Evolutionary conservation across 2,888 invertebrate genomes (phyloP).

Genomic region (Drosophila emarginata): DNA sequence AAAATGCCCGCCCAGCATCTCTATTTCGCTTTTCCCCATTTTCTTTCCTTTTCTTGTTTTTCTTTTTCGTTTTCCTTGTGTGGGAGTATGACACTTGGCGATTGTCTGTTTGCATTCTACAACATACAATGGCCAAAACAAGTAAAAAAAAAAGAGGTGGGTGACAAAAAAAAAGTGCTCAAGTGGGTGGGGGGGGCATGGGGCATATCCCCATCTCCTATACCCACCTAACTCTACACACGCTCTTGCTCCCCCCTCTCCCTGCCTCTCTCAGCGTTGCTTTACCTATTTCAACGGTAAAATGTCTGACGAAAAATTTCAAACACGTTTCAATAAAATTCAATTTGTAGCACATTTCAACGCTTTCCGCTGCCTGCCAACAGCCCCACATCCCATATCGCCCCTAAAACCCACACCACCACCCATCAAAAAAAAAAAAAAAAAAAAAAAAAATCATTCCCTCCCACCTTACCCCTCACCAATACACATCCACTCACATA

Average conservation of each 20-base stretch:
- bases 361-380: constrained; percentile 61
- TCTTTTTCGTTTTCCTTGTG: constrained; percentile 14
- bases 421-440: neutral
- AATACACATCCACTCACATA: constrained; percentile 55
- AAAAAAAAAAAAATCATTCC: too few species aligned
- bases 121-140: constrained; percentile 69
- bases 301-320: constrained; percentile 72
- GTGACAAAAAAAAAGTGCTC: neutral
- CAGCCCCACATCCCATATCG: neutral
- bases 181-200: neutral
- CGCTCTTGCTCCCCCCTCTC: constrained; percentile 31
- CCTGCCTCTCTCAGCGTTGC: constrained; percentile 3
- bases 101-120: constrained; percentile 59
- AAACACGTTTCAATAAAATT: constrained; percentile 78
- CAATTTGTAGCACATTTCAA: constrained; percentile 77
- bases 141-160: constrained; percentile 27
- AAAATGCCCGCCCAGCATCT: constrained; percentile 1
- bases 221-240: constrained; percentile 4
- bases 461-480: neutral
- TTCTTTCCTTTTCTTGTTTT: neutral
- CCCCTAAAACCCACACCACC: neutral
- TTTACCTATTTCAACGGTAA: constrained; percentile 20
- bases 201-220: constrained; percentile 1
- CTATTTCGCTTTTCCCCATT: neutral
- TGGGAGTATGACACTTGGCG: constrained; percentile 59